These are phyloP conservation scores for Dermochelys coriacea DNA, from an alignment of 2,797 vertebrate species.

Conservation along the genomic window DNA sequence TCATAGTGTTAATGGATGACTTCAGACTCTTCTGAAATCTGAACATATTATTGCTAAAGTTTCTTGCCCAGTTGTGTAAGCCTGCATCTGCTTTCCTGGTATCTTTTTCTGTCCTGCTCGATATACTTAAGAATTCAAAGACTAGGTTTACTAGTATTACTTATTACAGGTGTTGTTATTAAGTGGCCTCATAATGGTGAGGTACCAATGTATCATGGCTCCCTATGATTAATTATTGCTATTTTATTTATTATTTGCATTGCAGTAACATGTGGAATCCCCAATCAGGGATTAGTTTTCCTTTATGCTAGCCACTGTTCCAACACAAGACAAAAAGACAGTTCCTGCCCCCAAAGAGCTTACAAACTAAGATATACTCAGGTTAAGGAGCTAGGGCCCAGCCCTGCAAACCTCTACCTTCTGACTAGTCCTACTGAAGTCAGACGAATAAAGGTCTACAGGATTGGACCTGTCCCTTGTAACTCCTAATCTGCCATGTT, in stretches of 20 bases:
- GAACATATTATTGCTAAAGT: neutral
- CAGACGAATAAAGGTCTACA: neutral
- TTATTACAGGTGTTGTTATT: neutral
- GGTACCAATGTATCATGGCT: neutral
- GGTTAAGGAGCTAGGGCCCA: neutral
- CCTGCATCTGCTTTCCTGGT: neutral
- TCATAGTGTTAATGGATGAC: neutral
- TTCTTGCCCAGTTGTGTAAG: neutral
- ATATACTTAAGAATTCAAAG: rapidly evolving
- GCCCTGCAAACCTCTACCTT: neutral
- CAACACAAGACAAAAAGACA: rapidly evolving
- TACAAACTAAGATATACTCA: neutral
- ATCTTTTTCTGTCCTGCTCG: neutral
- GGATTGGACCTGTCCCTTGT: neutral
- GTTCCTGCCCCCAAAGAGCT: neutral
- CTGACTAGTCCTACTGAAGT: neutral
- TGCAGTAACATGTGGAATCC: rapidly evolving
- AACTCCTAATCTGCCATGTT: neutral
- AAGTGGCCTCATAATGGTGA: neutral
- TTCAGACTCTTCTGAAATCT: neutral
- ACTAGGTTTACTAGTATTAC: neutral
- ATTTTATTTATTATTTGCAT: neutral
- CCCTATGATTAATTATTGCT: neutral
- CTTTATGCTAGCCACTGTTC: neutral
- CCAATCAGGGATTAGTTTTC: rapidly evolving